Base-by-base conservation (phyloP, 2,113 vertebrate species). In the Sporophila hypoxantha region DNA sequence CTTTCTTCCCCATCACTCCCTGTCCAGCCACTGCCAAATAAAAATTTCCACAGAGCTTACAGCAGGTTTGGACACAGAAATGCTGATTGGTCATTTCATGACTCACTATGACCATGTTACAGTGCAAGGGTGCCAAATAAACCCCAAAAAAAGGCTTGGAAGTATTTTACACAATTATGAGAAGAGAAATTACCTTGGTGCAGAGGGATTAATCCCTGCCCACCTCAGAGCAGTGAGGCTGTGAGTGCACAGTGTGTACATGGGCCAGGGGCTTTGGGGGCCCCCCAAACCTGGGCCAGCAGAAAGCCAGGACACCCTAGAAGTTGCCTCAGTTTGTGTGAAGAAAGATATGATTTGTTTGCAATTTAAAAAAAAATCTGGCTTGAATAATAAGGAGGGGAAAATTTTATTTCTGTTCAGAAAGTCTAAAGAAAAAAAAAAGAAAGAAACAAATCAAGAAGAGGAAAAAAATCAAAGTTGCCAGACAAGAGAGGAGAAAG, bases 151-250 rank as follows among this genome's bases (percentile, higher is more conserved):
- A 69, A 17, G 12, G 11, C 64, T 47, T n/a, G 30, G 44, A 62
- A 91, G 44, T 52, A 30, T 59, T 86, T 83, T 81, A 64, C 44
- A 81, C 41, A 52, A n/a, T 44, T 61, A 34, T 19, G 27, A 59
- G 67, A 52, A n/a, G 39, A 67, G 34, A 69, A 69, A n/a, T 12
- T 0, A 66, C 16, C 47, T 77, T 0, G 0, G 15, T n/a, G 26
- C 59, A 32, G 14, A 30, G 27, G 26, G 14, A 5, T 60, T 14
- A 12, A 36, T n/a, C 21, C 34, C 65, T 60, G 7, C n/a, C 10
- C 32, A 29, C 20, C 37, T 59, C 55, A 17, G 12, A 52, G 41
- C 69, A 77, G 64, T 7, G 32, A 86, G 37, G 13, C 1, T 71
- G 50, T 23, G 60, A 41, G 36, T 49, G 52, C 52, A 56, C 29